phyloP scores from a whole-genome alignment of 2,888 invertebrate species.

The Brenthis hecate region DNA sequence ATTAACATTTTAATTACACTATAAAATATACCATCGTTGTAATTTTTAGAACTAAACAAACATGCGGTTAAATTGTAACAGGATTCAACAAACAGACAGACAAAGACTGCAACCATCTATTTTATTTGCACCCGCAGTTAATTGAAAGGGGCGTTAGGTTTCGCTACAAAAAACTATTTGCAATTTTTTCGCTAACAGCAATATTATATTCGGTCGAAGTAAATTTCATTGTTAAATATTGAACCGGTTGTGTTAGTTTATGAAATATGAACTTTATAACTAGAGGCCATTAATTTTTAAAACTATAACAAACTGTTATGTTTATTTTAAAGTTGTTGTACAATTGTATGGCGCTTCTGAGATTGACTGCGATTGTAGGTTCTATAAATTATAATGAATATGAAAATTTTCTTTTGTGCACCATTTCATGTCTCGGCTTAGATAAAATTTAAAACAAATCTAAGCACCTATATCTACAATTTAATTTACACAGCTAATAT shows the following conservation, averaged over 20 bases:
- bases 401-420: no score
- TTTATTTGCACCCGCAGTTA: constrained; percentile 28
- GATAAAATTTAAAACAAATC: no score
- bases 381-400: no score
- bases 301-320: not conserved
- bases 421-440: no score
- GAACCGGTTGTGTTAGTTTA: constrained; percentile 35
- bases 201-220: constrained; percentile 48
- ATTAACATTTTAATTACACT: constrained; percentile 15
- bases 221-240: constrained; percentile 41
- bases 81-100: constrained; percentile 18
- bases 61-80: constrained; percentile 27
- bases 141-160: constrained; percentile 38
- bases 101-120: constrained; percentile 22
- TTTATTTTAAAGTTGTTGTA: no score
- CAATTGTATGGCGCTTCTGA: no score
- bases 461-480: no score
- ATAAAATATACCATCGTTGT: constrained; percentile 13
- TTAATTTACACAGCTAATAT: no score
- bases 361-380: no score
- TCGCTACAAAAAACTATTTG: constrained; percentile 47
- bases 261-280: no score
- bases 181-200: constrained; percentile 48
- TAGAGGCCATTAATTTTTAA: no score
- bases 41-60: constrained; percentile 2